Evolutionary conservation across 2,888 invertebrate species (phyloP), one percentile per base, ranked within the genome.

Genomic region (Thecocarcelia acutangulata): DNA sequence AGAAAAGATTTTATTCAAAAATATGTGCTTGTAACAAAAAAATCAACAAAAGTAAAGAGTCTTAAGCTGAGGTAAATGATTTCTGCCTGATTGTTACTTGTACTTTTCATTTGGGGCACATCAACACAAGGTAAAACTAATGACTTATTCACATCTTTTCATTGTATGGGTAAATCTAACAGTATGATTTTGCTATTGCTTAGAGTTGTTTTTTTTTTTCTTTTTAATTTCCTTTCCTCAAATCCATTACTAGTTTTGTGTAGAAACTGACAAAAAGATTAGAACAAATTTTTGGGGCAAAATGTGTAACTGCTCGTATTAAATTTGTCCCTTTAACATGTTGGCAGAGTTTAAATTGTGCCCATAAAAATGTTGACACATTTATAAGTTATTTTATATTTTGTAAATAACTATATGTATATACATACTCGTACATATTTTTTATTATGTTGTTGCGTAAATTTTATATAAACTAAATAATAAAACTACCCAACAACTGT

Each of bases 301-400:
- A 59, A 76, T 66, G 33, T 52, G 28, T 40, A 63, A 63, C 56
- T 70, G 1, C 9, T 33, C 33, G 33, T 33, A 64, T 74, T 56
- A 58, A 80, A 69, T 58, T 70, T 80, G 28, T 78, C 5, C 40
- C 61, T 44, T n/a, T 37, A 54, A 33, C 44, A 17, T 59, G 56
- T 50, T 74, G 19, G 0, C 13, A 15, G 28, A 59, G 61, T 54
- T 70, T 75, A 68, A 76, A 61, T 68, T 66, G 37, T 48, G 54
- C 11, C 66, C 66, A 76, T 72, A 66, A 80, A 64, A 70, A 66
- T 61, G 46, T 70, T 76, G 61, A 66, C 70, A 66, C 58, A 48
- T 52, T 59, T 76, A 76, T 70, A 17, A 33, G 24, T 48, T 56
- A 21, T 21, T n/a, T 12, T 40, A 12, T 21, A 11, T n/a, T 5